Percentiles rank a stretch among this genome's conserved stretches.
Evolutionary conservation across 1,140 invertebrate genomes (phyloP).

Genomic region (honey bee (Apis mellifera)): DNA sequence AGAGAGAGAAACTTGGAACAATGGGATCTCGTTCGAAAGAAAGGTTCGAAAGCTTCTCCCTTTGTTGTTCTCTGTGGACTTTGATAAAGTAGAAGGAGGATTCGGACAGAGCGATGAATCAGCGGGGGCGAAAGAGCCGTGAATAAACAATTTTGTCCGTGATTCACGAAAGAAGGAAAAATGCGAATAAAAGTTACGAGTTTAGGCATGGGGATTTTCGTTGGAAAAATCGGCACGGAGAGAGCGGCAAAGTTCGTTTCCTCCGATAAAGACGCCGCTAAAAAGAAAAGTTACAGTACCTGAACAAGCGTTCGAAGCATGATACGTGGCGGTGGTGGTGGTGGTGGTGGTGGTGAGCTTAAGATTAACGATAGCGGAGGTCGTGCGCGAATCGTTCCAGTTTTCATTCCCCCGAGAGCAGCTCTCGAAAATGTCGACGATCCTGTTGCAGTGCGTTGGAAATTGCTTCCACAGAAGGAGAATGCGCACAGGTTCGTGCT

Average conservation of each 20-base stretch:
- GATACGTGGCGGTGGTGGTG: constrained; percentile 3
- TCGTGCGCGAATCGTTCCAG: constrained; percentile 41
- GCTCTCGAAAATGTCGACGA: constrained; percentile 56
- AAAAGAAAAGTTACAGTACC: not conserved
- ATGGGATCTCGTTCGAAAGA: too few relatives aligned
- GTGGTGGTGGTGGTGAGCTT: not conserved
- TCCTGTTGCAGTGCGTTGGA: constrained; percentile 60
- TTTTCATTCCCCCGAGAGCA: constrained; percentile 29
- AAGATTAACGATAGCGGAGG: constrained; percentile 36
- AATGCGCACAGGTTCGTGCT: constrained; percentile 58
- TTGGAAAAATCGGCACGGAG: not conserved
- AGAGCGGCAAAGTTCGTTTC: constrained; percentile 1
- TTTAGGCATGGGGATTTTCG: not conserved
- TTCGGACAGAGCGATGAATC: not conserved
- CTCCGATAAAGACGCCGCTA: not conserved
- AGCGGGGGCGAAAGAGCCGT: not conserved
- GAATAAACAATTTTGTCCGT: not conserved
- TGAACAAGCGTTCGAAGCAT: constrained; percentile 20
- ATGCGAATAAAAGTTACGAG: not conserved
- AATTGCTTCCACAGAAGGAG: constrained; percentile 60
- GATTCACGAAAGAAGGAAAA: not conserved
- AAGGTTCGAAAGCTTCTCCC: too few relatives aligned
- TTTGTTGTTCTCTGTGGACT: too few relatives aligned
- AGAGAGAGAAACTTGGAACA: too few relatives aligned
- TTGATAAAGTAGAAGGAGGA: too few relatives aligned